These are phyloP conservation scores for Scaptodrosophila lebanonensis DNA, from an alignment of 1,140 invertebrate genomes.

Conservation along the genomic window DNA sequence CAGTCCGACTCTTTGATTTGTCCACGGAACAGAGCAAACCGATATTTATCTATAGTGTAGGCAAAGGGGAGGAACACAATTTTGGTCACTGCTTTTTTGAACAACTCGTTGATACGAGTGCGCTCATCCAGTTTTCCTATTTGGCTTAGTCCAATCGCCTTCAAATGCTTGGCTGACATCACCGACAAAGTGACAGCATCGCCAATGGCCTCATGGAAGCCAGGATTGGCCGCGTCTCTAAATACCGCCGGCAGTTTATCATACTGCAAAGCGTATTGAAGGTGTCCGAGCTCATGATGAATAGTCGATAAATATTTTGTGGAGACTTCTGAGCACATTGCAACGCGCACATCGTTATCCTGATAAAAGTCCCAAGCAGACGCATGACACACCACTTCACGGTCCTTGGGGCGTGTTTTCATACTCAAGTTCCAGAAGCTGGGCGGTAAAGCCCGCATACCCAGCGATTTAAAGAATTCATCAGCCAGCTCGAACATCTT, in stretches of 20 bases:
- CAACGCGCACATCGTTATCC: conserved; percentile 81
- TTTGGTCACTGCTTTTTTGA: conserved; percentile 80
- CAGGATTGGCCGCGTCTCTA: conserved; percentile 86
- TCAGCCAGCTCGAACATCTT: conserved; percentile 82
- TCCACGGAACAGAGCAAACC: conserved; percentile 81
- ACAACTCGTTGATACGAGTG: conserved; percentile 69
- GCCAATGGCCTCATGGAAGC: conserved; percentile 86
- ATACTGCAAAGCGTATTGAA: conserved; percentile 86
- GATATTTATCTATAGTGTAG: conserved; percentile 79
- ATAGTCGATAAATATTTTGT: conserved; percentile 83
- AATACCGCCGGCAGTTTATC: conserved; percentile 83
- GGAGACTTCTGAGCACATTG: conserved; percentile 86
- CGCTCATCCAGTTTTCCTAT: conserved; percentile 55
- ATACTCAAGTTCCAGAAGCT: conserved; percentile 90
- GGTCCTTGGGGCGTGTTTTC: conserved; percentile 81
- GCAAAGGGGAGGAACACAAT: conserved; percentile 81
- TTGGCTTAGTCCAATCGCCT: conserved; percentile 78
- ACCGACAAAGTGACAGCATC: conserved; percentile 83
- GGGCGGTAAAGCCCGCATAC: conserved; percentile 87
- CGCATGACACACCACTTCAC: conserved; percentile 85
- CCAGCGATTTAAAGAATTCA: conserved; percentile 91
- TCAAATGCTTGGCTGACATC: conserved; percentile 80
- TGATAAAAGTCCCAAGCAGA: conserved; percentile 89
- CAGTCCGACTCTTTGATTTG: conserved; percentile 77
- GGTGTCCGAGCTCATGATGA: conserved; percentile 89